phyloP scores from a whole-genome alignment of 2,113 vertebrate genomes.

The Anguilla japonica region DNA sequence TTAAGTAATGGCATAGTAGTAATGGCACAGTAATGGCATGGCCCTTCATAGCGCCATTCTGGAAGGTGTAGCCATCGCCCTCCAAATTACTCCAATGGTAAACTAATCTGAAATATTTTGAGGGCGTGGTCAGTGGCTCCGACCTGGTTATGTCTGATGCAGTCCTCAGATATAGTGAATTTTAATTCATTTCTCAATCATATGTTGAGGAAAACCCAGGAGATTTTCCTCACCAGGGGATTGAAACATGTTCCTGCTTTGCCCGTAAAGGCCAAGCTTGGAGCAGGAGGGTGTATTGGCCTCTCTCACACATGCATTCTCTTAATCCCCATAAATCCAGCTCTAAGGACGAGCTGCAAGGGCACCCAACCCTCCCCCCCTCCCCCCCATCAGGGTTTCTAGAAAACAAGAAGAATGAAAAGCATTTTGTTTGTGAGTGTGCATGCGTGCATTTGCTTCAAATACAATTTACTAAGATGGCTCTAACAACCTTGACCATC shows the following conservation, averaged over 20 bases:
- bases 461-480: too few species aligned
- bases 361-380: slow-evolving; percentile 29
- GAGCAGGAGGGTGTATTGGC: slow-evolving; percentile 7
- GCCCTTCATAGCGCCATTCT: not conserved
- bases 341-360: slow-evolving; percentile 42
- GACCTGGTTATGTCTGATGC: not conserved
- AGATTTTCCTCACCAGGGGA: not conserved
- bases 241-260: slow-evolving; percentile 25
- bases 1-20: not conserved
- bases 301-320: slow-evolving; percentile 26
- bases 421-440: too few species aligned
- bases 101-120: not conserved
- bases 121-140: not conserved
- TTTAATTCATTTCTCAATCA: not conserved
- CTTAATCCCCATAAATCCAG: slow-evolving; percentile 51
- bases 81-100: not conserved
- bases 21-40: not conserved
- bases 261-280: slow-evolving; percentile 6
- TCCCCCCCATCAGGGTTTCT: slow-evolving; percentile 20
- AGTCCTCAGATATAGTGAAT: not conserved
- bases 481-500: too few species aligned
- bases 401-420: not conserved
- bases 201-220: not conserved
- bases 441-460: too few species aligned
- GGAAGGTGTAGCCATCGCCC: not conserved